Evolutionary conservation across 1,140 invertebrate genomes (phyloP), one percentile per base, ranked within the genome.

Genomic region (Coelopa frigida): DNA sequence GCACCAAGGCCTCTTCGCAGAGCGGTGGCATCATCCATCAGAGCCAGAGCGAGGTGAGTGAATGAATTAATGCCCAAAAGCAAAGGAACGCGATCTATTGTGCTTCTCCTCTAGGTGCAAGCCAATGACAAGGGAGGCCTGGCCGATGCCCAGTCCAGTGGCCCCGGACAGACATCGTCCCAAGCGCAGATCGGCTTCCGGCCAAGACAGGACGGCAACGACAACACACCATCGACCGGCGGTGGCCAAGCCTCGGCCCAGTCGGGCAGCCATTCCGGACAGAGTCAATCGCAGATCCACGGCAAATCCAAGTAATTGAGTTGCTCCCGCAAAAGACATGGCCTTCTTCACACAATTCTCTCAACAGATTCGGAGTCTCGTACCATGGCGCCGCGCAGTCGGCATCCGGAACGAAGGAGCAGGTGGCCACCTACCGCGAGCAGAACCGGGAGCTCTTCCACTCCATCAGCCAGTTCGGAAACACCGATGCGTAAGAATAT

Each of bases 171-270:
- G 53, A 89, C 87, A 0, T 87, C 84, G 2, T 88, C 85, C 24
- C 87, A 89, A 71, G 86, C 87, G 12, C 86, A 89, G 72, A 87
- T 89, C 32, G 86, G 85, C 4, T 89, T 89, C 57, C 80, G 82
- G 38, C 85, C 87, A 0, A 76, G 78, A 61, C 72, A 81, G 64
- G 69, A 78, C 56, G 74, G 73, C 39, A 49, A 62, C 44, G 52
- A 71, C 52, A 61, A 56, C 6, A 70, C 68, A 22, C 78, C 81
- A 26, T 85, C 84, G 52, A 74, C 73, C 50, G 85, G 85, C 3
- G 84, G 85, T 11, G 87, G 85, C 7, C 78, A 78, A 44, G 81
- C 87, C 0, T 83, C 82, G 8, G 81, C 87, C 3, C 84, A 87
- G 69, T 84, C 84, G 48, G 82, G 82, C 44, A 75, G 77, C 10